Evolutionary conservation across 2,113 vertebrate species (phyloP).

Genomic region (Nicator chloris): DNA sequence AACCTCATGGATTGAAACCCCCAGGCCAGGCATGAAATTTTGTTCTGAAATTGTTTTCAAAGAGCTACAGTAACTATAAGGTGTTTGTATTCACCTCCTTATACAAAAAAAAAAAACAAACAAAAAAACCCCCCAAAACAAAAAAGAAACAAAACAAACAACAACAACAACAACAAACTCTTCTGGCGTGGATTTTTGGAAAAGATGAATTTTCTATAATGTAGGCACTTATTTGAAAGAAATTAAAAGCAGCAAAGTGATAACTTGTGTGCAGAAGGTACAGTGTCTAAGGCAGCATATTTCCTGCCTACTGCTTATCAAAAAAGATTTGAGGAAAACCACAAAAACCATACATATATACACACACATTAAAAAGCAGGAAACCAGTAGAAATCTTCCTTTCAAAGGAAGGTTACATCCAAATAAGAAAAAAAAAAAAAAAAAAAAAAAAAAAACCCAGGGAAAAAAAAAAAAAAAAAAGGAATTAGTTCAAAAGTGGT

Average conservation of each 20-base stretch:
- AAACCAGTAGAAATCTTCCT: neutral
- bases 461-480: neutral
- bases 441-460: neutral
- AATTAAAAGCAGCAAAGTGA: neutral
- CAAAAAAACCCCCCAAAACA: too few species aligned
- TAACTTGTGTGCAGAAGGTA: neutral
- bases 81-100: neutral
- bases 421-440: neutral
- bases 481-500: rapidly evolving
- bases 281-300: neutral
- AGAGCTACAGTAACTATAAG: neutral
- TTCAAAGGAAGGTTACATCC: neutral
- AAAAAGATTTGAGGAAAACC: neutral
- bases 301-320: neutral
- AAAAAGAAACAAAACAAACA: neutral
- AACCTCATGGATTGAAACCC: neutral
- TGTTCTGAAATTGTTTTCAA: neutral
- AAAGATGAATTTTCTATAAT: neutral
- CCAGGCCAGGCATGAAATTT: neutral
- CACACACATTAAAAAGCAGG: neutral
- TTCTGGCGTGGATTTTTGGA: neutral
- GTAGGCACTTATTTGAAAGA: neutral
- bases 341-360: neutral
- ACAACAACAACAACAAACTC: too few species aligned
- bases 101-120: neutral